Percentiles rank a stretch among this genome's conserved stretches.
Conservation (phyloP, 30 jellyfish, hydroid and myxozoan genomes). For the Calvadosia cruxmelitensis region DNA sequence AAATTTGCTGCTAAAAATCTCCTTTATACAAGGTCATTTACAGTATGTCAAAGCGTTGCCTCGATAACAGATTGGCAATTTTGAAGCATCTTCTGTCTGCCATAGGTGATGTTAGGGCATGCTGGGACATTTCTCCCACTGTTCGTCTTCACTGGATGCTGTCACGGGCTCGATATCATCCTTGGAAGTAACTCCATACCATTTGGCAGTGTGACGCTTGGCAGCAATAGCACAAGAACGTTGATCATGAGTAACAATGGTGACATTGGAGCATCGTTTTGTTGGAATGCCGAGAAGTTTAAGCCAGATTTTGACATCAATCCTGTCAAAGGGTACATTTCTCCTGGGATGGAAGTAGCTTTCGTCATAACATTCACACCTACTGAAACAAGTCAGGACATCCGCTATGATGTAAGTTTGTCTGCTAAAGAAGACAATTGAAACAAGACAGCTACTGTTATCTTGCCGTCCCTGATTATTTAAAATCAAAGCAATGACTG, state of each 20-base stretch:
- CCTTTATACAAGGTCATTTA: no score
- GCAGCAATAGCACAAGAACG: constrained; percentile 82
- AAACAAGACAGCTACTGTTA: no score
- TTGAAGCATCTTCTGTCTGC: neutral
- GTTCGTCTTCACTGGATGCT: constrained; percentile 57
- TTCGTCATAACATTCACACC: constrained; percentile 79
- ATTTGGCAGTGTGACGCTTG: constrained; percentile 88
- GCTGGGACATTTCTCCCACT: constrained; percentile 85
- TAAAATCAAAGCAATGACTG: neutral
- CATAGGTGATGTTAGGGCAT: constrained; percentile 70
- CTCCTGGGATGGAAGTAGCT: constrained; percentile 97
- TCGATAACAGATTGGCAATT: no score
- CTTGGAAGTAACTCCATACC: constrained; percentile 88
- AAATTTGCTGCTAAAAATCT: no score
- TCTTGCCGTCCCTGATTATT: neutral
- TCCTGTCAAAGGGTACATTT: constrained; percentile 79
- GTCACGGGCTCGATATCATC: constrained; percentile 80
- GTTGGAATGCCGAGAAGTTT: constrained; percentile 74
- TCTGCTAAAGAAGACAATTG: no score
- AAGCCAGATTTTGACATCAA: constrained; percentile 58
- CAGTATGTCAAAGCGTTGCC: no score
- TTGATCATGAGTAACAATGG: constrained; percentile 78
- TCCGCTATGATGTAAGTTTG: constrained; percentile 83
- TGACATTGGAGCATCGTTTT: constrained; percentile 77
- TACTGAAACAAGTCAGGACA: constrained; percentile 54